Evolutionary conservation across 2,113 vertebrate species (phyloP), one percentile per base, ranked within the genome.

Genomic region (Gadus macrocephalus): DNA sequence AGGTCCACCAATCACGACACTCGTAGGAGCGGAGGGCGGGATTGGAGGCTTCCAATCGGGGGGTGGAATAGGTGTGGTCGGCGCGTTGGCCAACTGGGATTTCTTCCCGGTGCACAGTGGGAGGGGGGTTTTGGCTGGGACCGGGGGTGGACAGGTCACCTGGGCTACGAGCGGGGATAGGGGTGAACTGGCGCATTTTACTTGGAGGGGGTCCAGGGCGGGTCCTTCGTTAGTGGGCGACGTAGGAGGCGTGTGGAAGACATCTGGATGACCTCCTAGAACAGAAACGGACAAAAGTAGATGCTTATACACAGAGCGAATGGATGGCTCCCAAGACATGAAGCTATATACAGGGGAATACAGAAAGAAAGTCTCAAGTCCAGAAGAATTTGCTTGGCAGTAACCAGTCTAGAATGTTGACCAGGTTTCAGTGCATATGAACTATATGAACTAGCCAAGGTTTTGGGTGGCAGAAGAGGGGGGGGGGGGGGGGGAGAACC

Each of bases 221-320:
- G 80, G 66, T 1, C 58, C 71, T 20, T 85, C 80, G 3, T 53
- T 74, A 27, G 82, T 78, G 38, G 87, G 90, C 4, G 90, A 87
- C 6, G 81, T 49, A 56, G 89, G 89, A 25, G 89, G 85, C 25
- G 88, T 87, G 76, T 91, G 86, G 82, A 85, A 90, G n/a, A 66
- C 70, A 12, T 93, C 89, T 25, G 71, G 61, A 55, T 80, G 77
- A 55, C 76, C 4, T 5, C 77, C 92, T 92, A 0, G 19, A 35
- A 19, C 28, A 67, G 62, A 14, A 49, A 72, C 19, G 31, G 60
- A 62, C 14, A 25, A 17, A 53, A 15, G 22, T 2, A 67, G 19
- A 17, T 58, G 5, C 15, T 58, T 19, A 58, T 17, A 58, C 55
- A 58, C 3, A 49, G 9, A 49, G 42, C 42, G 16, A 55, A 55